These are phyloP conservation scores for Bactericera cockerelli DNA, from an alignment of 1,140 invertebrate genomes.

Conservation along the genomic window DNA sequence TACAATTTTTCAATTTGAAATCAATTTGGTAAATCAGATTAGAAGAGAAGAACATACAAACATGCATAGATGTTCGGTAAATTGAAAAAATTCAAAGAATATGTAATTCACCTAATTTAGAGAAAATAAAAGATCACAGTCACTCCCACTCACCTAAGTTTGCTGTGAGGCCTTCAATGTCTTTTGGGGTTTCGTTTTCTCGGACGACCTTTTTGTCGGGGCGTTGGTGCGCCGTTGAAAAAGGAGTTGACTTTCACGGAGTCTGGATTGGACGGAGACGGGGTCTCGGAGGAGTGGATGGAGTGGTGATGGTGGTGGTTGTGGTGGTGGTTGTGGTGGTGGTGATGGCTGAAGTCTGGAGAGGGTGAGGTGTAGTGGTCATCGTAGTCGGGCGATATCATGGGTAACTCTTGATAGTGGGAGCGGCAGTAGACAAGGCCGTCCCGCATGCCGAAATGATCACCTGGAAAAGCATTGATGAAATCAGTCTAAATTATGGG, in stretches of 20 bases:
- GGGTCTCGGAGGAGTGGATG: constrained; percentile 27
- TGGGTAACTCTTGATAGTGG: constrained; percentile 45
- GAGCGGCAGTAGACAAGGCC: constrained; percentile 64
- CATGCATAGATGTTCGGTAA: no score
- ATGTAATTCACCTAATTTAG: no score
- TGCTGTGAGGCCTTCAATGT: constrained; percentile 65
- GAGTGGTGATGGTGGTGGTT: constrained; percentile 18
- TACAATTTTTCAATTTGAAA: no score
- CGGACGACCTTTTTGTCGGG: constrained; percentile 77
- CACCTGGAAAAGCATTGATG: constrained; percentile 35
- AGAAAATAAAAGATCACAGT: no score
- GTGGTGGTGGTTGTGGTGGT: constrained; percentile 30
- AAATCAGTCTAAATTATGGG: no score
- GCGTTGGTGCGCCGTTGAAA: constrained; percentile 50
- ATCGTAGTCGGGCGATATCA: constrained; percentile 27
- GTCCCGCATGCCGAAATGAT: constrained; percentile 84
- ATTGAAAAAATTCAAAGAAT: no score
- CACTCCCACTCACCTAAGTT: constrained; percentile 57
- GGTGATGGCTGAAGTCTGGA: constrained; percentile 32
- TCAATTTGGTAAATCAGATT: no score
- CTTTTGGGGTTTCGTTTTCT: constrained; percentile 81
- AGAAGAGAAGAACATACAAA: no score
- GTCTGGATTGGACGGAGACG: constrained; percentile 21
- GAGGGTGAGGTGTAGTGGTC: constrained; percentile 31
- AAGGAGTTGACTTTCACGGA: constrained; percentile 36